A percentile compares a stretch with the other conserved stretches of the same genome.
Evolutionary conservation across 2,797 vertebrate genomes (phyloP).

Genomic region (Chromis chromis): DNA sequence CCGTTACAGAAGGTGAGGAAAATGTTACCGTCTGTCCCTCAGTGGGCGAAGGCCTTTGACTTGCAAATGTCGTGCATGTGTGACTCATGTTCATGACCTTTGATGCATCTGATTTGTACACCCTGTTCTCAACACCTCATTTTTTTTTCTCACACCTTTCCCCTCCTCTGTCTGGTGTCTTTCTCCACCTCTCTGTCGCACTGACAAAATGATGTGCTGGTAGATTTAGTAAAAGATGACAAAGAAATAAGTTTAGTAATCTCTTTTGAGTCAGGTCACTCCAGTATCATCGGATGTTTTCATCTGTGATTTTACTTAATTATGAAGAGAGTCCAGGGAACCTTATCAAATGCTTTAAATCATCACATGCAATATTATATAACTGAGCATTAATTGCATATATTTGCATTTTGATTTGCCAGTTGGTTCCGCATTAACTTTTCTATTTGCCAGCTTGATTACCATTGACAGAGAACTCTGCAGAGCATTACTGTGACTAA

Average conservation of each 20-base stretch:
- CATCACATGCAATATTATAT: conserved; percentile 7
- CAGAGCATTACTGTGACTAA: conserved; percentile 10
- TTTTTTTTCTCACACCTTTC: conserved; percentile 17
- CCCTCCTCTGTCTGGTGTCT: conserved; percentile 1
- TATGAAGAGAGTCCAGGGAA: neutral
- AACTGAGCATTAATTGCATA: conserved; percentile 11
- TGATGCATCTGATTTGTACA: conserved; percentile 40
- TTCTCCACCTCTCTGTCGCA: conserved; percentile 3
- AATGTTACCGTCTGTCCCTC: conserved; percentile 6
- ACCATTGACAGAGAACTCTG: conserved; percentile 11
- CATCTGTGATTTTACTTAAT: conserved; percentile 12
- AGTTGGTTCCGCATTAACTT: conserved; percentile 16
- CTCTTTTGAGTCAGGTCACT: neutral
- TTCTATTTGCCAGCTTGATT: conserved; percentile 28
- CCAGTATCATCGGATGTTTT: conserved; percentile 24
- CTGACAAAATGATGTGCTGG: neutral
- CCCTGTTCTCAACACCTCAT: conserved; percentile 16
- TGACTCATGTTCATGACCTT: conserved; percentile 61
- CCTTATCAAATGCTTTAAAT: neutral
- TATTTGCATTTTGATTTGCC: conserved; percentile 31
- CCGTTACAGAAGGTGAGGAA: conserved; percentile 88
- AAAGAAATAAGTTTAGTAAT: neutral
- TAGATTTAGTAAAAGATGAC: neutral
- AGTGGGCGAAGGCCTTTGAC: conserved; percentile 18
- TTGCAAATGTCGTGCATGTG: conserved; percentile 52